A percentile compares a stretch with the other conserved stretches of the same genome.
Evolutionary conservation across 2,888 invertebrate genomes (phyloP).

Genomic region (Laothoe populi): DNA sequence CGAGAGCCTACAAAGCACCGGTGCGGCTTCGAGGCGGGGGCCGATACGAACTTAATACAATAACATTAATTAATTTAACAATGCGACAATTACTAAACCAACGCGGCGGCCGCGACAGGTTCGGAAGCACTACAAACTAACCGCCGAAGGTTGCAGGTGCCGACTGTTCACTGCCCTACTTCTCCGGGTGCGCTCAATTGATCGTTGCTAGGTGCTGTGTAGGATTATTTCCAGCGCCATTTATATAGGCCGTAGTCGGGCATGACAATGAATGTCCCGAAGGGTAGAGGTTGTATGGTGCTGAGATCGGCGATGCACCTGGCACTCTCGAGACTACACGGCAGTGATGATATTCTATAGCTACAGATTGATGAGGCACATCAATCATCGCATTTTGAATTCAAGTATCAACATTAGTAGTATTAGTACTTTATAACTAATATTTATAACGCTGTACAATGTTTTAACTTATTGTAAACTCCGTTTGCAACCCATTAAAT

Average conservation of each 20-base stretch:
- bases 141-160: slow-evolving; percentile 1
- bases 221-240: neutral
- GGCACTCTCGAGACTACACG: neutral
- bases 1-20: slow-evolving; percentile 29
- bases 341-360: neutral
- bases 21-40: slow-evolving; percentile 45
- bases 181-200: neutral
- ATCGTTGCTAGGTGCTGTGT: neutral
- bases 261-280: neutral
- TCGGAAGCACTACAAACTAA: slow-evolving; percentile 25
- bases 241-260: neutral
- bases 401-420: too few species aligned
- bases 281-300: neutral
- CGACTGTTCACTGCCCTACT: neutral
- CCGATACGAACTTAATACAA: slow-evolving; percentile 45
- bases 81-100: slow-evolving; percentile 27
- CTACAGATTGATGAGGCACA: neutral
- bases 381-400: too few species aligned
- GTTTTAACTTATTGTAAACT: too few species aligned
- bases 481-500: too few species aligned
- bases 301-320: neutral
- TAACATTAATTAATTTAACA: slow-evolving; percentile 61
- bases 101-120: neutral
- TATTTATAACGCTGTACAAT: too few species aligned
- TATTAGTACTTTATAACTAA: too few species aligned